Evolutionary conservation across 2,888 invertebrate species (phyloP).

Genomic region (Scrobipalpa costella): DNA sequence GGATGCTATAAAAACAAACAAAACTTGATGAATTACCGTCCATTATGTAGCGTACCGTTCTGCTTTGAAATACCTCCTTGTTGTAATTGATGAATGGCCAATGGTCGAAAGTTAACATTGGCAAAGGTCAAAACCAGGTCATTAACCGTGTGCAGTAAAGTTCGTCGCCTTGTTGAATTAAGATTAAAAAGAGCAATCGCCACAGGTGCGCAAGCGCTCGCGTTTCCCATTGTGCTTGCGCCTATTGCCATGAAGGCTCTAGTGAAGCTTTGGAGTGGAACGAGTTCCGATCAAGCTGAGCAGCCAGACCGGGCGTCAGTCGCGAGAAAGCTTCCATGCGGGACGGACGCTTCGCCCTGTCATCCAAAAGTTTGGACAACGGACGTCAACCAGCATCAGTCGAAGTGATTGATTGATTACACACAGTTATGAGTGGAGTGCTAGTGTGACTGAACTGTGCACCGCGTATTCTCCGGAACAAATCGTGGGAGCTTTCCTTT

Average conservation of each 20-base stretch:
- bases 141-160: constrained; percentile 70
- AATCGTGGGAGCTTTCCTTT: constrained; percentile 60
- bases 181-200: constrained; percentile 55
- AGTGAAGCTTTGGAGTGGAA: constrained; percentile 44
- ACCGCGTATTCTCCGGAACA: constrained; percentile 35
- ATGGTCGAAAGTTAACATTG: constrained; percentile 16
- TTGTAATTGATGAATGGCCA: constrained; percentile 3
- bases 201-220: constrained; percentile 75
- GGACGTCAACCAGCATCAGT: constrained; percentile 41
- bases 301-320: constrained; percentile 43
- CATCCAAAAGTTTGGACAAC: constrained; percentile 37
- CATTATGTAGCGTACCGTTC: constrained; percentile 41
- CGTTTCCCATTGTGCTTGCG: constrained; percentile 64
- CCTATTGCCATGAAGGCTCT: constrained; percentile 51
- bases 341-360: constrained; percentile 36
- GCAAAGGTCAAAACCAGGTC: constrained; percentile 45
- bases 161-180: constrained; percentile 60
- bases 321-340: constrained; percentile 45
- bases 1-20: constrained; percentile 36
- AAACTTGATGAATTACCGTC: constrained; percentile 48
- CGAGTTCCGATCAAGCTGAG: constrained; percentile 45
- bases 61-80: constrained; percentile 23
- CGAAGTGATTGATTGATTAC: constrained; percentile 51
- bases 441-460: constrained; percentile 25
- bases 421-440: constrained; percentile 29